A percentile compares a stretch with the other conserved stretches of the same genome.
Conservation (phyloP, 2,113 vertebrate species). For the Sturnus vulgaris region DNA sequence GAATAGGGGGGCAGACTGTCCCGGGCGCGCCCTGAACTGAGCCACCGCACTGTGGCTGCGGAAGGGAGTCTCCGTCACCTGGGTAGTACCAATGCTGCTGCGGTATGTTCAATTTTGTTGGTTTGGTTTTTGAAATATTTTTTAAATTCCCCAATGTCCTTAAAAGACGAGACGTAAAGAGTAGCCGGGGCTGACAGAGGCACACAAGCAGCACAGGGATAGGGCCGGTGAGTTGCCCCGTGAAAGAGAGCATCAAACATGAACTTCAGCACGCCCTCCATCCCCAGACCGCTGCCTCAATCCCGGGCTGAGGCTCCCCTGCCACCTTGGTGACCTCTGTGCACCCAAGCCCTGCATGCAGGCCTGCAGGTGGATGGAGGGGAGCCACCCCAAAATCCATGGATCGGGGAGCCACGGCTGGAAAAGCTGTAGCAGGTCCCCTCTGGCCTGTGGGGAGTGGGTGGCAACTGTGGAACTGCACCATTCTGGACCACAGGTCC, state of each 20-base stretch:
- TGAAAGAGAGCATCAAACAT: neutral
- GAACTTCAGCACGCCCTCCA: fast-evolving
- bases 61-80: neutral
- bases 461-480: fast-evolving
- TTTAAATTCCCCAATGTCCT: neutral
- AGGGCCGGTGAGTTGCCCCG: fast-evolving
- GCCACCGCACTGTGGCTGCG: fast-evolving
- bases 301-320: fast-evolving
- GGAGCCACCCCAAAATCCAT: neutral
- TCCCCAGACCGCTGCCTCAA: fast-evolving
- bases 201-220: fast-evolving
- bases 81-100: neutral
- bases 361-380: too few relatives aligned
- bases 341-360: fast-evolving
- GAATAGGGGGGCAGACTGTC: neutral
- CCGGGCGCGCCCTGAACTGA: fast-evolving
- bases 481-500: fast-evolving
- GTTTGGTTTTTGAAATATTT: neutral
- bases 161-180: neutral
- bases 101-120: neutral
- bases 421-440: neutral
- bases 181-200: fast-evolving
- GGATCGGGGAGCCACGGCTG: fast-evolving
- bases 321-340: fast-evolving
- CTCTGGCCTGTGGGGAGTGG: fast-evolving